These are phyloP conservation scores for Mandrillus leucophaeus DNA, from an alignment of 2,113 vertebrate genomes.

Conservation along the genomic window DNA sequence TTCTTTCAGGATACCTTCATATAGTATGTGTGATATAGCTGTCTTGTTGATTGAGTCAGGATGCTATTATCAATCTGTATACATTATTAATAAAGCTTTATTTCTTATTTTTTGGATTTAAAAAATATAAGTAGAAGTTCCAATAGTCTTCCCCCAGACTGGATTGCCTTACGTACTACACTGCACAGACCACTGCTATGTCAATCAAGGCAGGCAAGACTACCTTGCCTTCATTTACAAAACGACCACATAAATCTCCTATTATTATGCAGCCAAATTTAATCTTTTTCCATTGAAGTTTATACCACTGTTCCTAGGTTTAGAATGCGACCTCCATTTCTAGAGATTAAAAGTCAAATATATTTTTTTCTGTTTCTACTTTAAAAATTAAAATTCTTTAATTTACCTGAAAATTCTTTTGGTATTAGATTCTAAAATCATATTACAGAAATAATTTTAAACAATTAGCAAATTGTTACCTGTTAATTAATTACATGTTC, in stretches of 20 bases:
- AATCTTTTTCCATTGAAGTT: background rate
- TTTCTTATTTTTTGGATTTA: background rate
- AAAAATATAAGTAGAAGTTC: background rate
- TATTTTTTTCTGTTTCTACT: background rate
- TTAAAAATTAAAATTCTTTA: background rate
- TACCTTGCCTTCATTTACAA: background rate
- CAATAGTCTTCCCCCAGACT: background rate
- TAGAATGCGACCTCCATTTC: background rate
- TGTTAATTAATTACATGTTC: background rate
- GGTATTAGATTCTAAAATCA: background rate
- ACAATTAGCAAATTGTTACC: background rate
- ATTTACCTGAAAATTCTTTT: slow-evolving; percentile 9
- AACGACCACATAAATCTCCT: background rate
- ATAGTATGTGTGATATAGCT: background rate
- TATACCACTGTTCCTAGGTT: background rate
- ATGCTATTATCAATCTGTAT: background rate
- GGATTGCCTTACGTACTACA: background rate
- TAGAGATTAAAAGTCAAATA: background rate
- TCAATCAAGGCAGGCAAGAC: background rate
- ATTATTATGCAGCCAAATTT: background rate
- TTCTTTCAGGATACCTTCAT: background rate
- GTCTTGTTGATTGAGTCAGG: background rate
- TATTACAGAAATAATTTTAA: background rate
- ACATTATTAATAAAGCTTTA: background rate
- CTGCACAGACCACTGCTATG: background rate